phyloP scores from a whole-genome alignment of 2,797 vertebrate species.

The Coregonus sp. region DNA sequence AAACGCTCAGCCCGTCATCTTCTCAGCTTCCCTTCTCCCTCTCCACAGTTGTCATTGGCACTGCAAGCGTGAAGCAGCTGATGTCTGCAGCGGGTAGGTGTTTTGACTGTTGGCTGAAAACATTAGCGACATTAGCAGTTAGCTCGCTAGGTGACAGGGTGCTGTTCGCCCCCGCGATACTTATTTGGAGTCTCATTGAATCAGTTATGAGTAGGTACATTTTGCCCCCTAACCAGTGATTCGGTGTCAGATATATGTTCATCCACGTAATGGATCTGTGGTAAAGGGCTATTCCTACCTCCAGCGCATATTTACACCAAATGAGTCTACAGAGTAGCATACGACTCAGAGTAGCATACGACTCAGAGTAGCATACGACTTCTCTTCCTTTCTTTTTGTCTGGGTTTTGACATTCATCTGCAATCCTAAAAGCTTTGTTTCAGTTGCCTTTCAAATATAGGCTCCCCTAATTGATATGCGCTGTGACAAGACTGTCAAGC shows the following conservation, averaged over 20 bases:
- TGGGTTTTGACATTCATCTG: constrained; percentile 50
- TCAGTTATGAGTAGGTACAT: background rate
- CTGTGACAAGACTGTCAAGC: constrained; percentile 22
- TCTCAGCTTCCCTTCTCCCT: background rate
- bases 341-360: constrained; percentile 43
- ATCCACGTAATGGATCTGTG: background rate
- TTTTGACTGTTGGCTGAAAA: background rate
- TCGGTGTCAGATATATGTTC: background rate
- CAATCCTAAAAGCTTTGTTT: constrained; percentile 19
- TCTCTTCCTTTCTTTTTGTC: constrained; percentile 24
- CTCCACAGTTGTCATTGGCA: constrained; percentile 23
- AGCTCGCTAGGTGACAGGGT: background rate
- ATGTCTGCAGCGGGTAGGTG: background rate
- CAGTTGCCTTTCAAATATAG: background rate
- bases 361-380: constrained; percentile 31
- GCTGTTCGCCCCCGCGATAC: background rate
- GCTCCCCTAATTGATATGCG: constrained; percentile 49
- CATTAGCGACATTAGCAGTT: background rate
- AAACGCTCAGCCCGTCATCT: constrained; percentile 48
- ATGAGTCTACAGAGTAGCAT: constrained; percentile 3
- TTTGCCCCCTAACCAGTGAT: background rate
- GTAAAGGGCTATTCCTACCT: too few relatives aligned
- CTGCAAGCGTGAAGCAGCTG: background rate
- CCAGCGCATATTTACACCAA: background rate
- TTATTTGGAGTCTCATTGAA: background rate